phyloP scores from a whole-genome alignment of 2,797 vertebrate genomes.

The Anabacerthia variegaticeps region DNA sequence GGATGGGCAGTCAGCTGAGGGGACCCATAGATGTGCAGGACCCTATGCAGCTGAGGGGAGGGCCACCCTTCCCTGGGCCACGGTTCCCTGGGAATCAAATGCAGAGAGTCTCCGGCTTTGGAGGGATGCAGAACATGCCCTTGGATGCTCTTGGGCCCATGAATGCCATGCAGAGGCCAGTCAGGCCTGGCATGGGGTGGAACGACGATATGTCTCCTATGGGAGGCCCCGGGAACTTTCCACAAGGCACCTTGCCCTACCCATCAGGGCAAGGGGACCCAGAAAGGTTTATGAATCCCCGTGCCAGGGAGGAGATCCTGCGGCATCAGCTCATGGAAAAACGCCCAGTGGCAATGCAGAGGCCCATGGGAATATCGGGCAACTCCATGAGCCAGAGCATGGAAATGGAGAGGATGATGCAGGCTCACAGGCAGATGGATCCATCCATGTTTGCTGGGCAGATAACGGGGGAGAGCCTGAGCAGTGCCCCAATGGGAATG shows the following conservation, averaged over 20 bases:
- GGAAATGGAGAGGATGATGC: conserved; percentile 89
- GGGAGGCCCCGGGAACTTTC: conserved; percentile 83
- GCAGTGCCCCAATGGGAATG: conserved; percentile 81
- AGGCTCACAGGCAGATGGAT: conserved; percentile 85
- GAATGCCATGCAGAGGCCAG: conserved; percentile 82
- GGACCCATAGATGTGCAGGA: conserved; percentile 85
- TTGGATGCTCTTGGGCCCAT: conserved; percentile 85
- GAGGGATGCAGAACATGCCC: conserved; percentile 83
- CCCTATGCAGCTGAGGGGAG: conserved; percentile 79
- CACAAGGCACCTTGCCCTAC: conserved; percentile 84
- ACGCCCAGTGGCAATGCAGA: conserved; percentile 84
- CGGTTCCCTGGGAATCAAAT: conserved; percentile 89
- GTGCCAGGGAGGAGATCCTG: conserved; percentile 89
- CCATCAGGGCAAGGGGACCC: conserved; percentile 85
- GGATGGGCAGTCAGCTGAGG: conserved; percentile 81
- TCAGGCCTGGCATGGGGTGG: conserved; percentile 89
- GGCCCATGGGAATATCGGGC: conserved; percentile 75
- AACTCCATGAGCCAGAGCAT: conserved; percentile 74
- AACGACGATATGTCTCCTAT: conserved; percentile 88
- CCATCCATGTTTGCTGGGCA: conserved; percentile 77
- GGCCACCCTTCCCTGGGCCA: conserved; percentile 82
- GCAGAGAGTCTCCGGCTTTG: conserved; percentile 80
- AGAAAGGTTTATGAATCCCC: conserved; percentile 85
- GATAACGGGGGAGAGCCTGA: conserved; percentile 71
- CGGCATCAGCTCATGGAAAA: conserved; percentile 90